Evolutionary conservation across 2,888 invertebrate species (phyloP).

Genomic region (Archips xylosteana): DNA sequence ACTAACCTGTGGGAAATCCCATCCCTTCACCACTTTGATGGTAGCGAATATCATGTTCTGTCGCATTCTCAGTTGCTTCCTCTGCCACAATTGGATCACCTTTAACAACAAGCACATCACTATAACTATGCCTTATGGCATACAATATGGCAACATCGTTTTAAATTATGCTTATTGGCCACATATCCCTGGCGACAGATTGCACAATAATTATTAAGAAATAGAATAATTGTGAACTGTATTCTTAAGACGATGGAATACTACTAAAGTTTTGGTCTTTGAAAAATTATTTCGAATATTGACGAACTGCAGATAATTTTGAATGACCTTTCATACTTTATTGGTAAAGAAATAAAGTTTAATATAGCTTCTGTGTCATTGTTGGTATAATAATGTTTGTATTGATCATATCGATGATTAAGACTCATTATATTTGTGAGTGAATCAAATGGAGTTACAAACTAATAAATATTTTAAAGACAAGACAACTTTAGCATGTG

Average conservation of each 20-base stretch:
- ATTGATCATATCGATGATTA: slow-evolving; percentile 6
- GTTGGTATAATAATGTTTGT: not conserved
- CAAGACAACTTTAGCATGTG: no score
- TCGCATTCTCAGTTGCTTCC: slow-evolving; percentile 96
- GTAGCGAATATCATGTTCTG: slow-evolving; percentile 99
- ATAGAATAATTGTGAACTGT: not conserved
- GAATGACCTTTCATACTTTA: not conserved
- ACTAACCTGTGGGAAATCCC: slow-evolving; percentile 92
- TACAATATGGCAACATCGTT: no score
- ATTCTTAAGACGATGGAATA: not conserved
- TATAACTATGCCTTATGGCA: not conserved
- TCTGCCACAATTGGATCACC: slow-evolving; percentile 96
- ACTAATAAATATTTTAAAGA: no score
- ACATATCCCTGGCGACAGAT: not conserved
- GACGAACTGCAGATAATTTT: not conserved
- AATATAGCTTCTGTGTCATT: not conserved
- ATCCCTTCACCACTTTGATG: slow-evolving; percentile 97
- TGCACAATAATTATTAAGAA: not conserved
- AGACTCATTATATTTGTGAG: not conserved
- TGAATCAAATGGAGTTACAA: no score
- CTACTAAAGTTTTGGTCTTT: not conserved
- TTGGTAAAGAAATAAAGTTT: not conserved
- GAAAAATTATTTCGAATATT: not conserved
- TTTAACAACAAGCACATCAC: slow-evolving; percentile 45
- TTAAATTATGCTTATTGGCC: not conserved